Evolutionary conservation across 2,113 vertebrate genomes (phyloP), one percentile per base, ranked within the genome.

Genomic region (Monopterus albus): DNA sequence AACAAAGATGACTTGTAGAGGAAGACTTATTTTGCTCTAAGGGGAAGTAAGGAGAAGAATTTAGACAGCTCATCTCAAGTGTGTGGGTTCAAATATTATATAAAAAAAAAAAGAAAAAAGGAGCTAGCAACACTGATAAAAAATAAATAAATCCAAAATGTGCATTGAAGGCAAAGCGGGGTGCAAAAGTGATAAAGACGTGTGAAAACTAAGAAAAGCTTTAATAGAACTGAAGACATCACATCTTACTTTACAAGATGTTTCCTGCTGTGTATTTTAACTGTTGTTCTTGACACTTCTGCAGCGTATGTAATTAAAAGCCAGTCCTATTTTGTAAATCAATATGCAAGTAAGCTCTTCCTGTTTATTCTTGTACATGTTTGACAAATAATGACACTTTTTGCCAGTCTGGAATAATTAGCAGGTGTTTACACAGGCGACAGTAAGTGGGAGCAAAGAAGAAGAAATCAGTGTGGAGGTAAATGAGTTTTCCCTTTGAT

Each of bases 191-290:
- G 20, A 49, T 8, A 63, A 56, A 47, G 11, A 1, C 21, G 36
- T n/a, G 23, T 5, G 31, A 64, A 60, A 66, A 29, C 31, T 51
- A 26, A 67, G 66, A 29, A 26, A 6, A 14, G 14, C 28, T 42
- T 25, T 0, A 52, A 25, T 2, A 51, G 12, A 38, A 71, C 50
- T 7, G 10, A 58, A 21, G 18, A 55, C 72, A 53, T 75, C 29
- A 11, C 45, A 47, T 49, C 43, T 43, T 18, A 6, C 13, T 25
- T n/a, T 3, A 38, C 33, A 25, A 56, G 56, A 33, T 5, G 14
- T 12, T 42, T 57, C 38, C 58, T 71, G 17, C 56, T 63, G 40
- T 43, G 14, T 17, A 14, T 29, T 59, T 65, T 50, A 60, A 49
- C 35, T 31, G 33, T 43, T 68, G 29, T 60, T 71, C 26, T 49